Percentiles rank a stretch among this genome's conserved stretches.
These are phyloP conservation scores for Talpa occidentalis DNA, from an alignment of 2,113 vertebrate genomes.

Conservation along the genomic window DNA sequence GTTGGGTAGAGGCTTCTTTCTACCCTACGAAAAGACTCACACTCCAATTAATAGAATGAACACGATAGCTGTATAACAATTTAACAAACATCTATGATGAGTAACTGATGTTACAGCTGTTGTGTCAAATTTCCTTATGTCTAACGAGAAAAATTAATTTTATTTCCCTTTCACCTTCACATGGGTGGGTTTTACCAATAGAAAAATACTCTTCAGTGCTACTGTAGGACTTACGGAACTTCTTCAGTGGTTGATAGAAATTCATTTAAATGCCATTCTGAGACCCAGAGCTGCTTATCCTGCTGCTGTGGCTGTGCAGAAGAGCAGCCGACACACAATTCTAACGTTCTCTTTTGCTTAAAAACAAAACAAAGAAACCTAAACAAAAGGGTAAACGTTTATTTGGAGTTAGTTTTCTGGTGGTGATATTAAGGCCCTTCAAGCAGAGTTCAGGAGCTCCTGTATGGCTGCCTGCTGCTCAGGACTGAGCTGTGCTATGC, in stretches of 20 bases:
- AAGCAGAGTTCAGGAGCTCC: slow-evolving; percentile 96
- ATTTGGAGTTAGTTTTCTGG: slow-evolving; percentile 90
- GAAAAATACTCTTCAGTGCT: slow-evolving; percentile 90
- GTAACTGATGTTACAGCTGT: slow-evolving; percentile 83
- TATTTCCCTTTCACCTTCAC: slow-evolving; percentile 83
- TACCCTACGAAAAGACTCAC: slow-evolving; percentile 84
- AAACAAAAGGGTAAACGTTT: slow-evolving; percentile 91
- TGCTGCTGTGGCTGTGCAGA: slow-evolving; percentile 81
- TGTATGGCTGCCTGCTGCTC: slow-evolving; percentile 97
- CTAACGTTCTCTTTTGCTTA: slow-evolving; percentile 88
- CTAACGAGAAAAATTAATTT: slow-evolving; percentile 84
- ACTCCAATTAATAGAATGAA: slow-evolving; percentile 85
- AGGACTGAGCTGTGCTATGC: slow-evolving; percentile 94
- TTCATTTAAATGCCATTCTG: slow-evolving; percentile 72
- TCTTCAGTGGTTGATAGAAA: slow-evolving; percentile 80
- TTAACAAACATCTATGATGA: slow-evolving; percentile 82
- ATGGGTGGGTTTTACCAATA: slow-evolving; percentile 83
- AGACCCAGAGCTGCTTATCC: slow-evolving; percentile 78
- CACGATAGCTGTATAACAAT: slow-evolving; percentile 83
- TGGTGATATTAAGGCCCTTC: slow-evolving; percentile 88
- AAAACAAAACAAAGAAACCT: slow-evolving; percentile 92
- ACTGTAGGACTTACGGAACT: slow-evolving; percentile 81
- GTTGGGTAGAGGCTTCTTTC: slow-evolving; percentile 81
- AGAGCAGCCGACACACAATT: slow-evolving; percentile 86
- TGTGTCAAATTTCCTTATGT: slow-evolving; percentile 79